Conservation (phyloP, 2,113 vertebrate species). For the Camelus bactrianus region DNA sequence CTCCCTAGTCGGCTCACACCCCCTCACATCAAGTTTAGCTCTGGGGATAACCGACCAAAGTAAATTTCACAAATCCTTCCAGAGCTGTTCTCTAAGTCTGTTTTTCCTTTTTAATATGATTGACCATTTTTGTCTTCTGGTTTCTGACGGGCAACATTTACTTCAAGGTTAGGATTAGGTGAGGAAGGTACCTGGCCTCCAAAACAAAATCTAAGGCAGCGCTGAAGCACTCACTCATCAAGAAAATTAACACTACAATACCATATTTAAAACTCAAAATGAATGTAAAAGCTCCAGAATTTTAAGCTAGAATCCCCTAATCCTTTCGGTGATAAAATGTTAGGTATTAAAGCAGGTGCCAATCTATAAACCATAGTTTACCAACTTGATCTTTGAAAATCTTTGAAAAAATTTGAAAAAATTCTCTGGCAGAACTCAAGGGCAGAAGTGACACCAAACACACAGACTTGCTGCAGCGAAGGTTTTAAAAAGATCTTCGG, state of each 20-base stretch:
- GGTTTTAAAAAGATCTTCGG: not conserved
- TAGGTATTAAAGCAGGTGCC: not conserved
- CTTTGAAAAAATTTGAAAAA: no score
- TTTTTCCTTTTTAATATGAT: not conserved
- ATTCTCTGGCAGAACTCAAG: not conserved
- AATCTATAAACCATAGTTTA: not conserved
- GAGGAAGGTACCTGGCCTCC: not conserved
- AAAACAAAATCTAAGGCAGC: not conserved
- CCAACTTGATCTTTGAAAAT: not conserved
- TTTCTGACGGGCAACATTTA: not conserved
- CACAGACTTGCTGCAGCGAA: not conserved
- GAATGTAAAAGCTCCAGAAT: not conserved
- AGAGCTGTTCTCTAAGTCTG: not conserved
- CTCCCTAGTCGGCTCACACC: no score
- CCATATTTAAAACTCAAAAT: not conserved
- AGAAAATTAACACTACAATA: not conserved
- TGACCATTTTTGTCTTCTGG: not conserved
- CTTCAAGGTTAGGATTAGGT: not conserved
- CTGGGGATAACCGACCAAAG: not conserved
- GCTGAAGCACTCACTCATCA: not conserved
- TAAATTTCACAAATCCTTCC: not conserved
- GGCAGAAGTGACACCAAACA: not conserved
- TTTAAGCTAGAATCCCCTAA: not conserved
- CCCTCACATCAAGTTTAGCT: not conserved
- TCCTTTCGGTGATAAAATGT: not conserved